Percentiles rank a stretch among this genome's conserved stretches.
Evolutionary conservation across 30 jellyfish, hydroid and myxozoan genomes (phyloP).

Genomic region (Hydractinia echinata): DNA sequence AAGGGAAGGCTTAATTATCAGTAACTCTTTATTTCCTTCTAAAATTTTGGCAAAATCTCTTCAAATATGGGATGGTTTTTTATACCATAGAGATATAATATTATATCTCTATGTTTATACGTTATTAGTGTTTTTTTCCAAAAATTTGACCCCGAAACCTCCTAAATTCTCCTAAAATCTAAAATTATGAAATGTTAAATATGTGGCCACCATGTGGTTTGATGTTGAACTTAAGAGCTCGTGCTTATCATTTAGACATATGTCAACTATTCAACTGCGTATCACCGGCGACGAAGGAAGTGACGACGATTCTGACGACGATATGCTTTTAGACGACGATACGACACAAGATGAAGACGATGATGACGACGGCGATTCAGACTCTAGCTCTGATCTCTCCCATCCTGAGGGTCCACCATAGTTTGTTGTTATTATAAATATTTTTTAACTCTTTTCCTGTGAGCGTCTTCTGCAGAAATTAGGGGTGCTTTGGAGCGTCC

Average conservation of each 20-base stretch:
- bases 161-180: no score
- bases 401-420: conserved; percentile 35
- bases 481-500: no score
- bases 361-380: conserved; percentile 20
- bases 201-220: background rate
- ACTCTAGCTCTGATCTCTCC: conserved; percentile 27
- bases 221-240: background rate
- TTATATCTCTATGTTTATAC: no score
- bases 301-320: conserved; percentile 29
- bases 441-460: no score
- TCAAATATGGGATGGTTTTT: background rate
- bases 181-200: background rate
- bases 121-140: background rate
- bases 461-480: no score
- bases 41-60: no score
- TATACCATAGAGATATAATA: no score
- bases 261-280: conserved; percentile 25
- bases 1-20: no score
- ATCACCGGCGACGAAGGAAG: conserved; percentile 32
- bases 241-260: background rate
- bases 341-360: conserved; percentile 5
- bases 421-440: background rate
- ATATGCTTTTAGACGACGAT: conserved; percentile 17
- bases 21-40: no score
- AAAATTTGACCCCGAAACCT: no score